A percentile compares a stretch with the other conserved stretches of the same genome.
These are phyloP conservation scores for Vidua macroura DNA, from an alignment of 2,113 vertebrate genomes.

Conservation along the genomic window DNA sequence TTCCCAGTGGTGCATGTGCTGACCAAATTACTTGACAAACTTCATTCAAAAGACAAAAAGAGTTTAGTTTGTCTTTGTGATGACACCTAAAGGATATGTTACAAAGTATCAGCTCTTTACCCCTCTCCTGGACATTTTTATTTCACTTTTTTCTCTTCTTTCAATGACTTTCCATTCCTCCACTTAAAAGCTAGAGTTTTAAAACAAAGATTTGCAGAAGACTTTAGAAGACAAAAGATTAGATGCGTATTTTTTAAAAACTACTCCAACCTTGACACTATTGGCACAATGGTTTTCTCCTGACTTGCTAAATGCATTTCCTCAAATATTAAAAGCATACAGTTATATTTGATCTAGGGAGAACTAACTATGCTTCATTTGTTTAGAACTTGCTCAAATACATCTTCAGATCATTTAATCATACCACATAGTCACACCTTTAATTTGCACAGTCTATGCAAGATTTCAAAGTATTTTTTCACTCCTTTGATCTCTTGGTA, in stretches of 20 bases:
- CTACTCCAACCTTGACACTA: not conserved
- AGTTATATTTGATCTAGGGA: not conserved
- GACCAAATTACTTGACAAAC: not conserved
- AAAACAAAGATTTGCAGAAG: not conserved
- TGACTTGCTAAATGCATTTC: not conserved
- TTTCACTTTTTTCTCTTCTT: not conserved
- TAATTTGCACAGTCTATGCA: not conserved
- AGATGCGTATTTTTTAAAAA: not conserved
- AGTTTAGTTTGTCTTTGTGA: not conserved
- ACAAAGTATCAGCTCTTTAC: not conserved
- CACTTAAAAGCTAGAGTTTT: not conserved
- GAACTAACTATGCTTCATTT: not conserved
- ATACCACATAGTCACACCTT: not conserved
- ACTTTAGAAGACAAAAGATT: not conserved
- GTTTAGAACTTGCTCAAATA: not conserved
- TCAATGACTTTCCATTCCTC: not conserved
- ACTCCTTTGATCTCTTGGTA: not conserved
- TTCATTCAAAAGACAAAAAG: not conserved
- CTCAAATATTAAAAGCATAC: not conserved
- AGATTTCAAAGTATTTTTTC: not conserved
- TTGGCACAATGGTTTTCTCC: not conserved
- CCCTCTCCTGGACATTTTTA: not conserved
- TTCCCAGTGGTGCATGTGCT: not conserved
- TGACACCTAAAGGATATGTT: not conserved
- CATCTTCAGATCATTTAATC: not conserved